Evolutionary conservation across 2,113 vertebrate species (phyloP), one percentile per base, ranked within the genome.

Genomic region (Cavia porcellus): DNA sequence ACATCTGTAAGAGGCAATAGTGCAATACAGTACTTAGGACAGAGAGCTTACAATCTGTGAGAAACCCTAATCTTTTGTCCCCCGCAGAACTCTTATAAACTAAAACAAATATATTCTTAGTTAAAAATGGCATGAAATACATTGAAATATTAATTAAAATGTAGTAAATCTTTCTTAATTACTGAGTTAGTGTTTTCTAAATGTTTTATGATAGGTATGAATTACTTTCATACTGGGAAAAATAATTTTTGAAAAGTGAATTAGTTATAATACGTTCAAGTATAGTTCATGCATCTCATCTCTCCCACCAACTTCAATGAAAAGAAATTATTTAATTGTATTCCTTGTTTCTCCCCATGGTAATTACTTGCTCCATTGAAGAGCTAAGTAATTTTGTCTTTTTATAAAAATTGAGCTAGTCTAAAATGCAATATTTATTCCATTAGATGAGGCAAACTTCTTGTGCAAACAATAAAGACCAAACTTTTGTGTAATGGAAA

Each of bases 281-380:
- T 62, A 50, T 52, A 72, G 42, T 8, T 61, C 57, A 57, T 81
- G 32, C 5, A 45, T 81, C 32, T 90, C 77, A 55, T 50, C 70
- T 89, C 24, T 32, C 61, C 52, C 45, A 42, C 25, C 81, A 92
- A 42, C 80, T 79, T 45, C 42, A 86, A 91, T 55, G 62, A 94
- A 91, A 24, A 92, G 80, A 96, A 97, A 87, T 80, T 91, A 15
- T 19, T 86, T 74, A 62, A 81, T 84, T 96, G 61, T 75, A 62
- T 81, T 75, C 68, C 42, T 75, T 77, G 52, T 89, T 96, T 92
- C 74, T 91, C 19, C 38, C 52, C 50, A 55, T 84, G 74, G 61
- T 85, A 91, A 96, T 94, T 96, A 93, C 86, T 91, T 96, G 79
- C 38, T 93, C 66, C 59, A 82, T 3, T 89, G 86, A 96, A 94